A percentile compares a stretch with the other conserved stretches of the same genome.
Evolutionary conservation across 2,888 invertebrate species (phyloP).

Genomic region (Xylota sylvarum): DNA sequence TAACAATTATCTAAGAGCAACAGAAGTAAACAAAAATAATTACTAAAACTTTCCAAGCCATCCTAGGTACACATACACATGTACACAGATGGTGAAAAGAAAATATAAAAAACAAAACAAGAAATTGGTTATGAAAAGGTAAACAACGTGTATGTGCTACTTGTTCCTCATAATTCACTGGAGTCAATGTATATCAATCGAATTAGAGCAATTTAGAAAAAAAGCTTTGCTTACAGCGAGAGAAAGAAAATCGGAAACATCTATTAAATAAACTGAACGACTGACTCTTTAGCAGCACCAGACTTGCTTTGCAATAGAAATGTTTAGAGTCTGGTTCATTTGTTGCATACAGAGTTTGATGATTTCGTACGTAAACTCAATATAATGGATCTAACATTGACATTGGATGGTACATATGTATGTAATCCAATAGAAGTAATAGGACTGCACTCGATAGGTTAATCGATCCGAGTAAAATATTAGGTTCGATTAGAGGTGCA

Average conservation of each 20-base stretch:
- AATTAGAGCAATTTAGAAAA: neutral
- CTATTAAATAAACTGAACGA: neutral
- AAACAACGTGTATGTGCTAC: neutral
- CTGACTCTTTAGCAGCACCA: too few species aligned
- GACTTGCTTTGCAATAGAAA: too few species aligned
- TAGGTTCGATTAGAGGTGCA: too few species aligned
- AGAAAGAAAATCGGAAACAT: neutral
- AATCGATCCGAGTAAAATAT: too few species aligned
- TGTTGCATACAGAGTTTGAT: too few species aligned
- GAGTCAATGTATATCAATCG: neutral
- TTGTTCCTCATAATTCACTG: neutral
- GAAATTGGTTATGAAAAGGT: neutral
- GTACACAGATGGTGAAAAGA: neutral
- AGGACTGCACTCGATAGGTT: too few species aligned
- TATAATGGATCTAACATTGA: too few species aligned
- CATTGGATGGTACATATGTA: too few species aligned
- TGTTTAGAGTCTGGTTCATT: too few species aligned
- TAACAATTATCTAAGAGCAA: constrained; percentile 1
- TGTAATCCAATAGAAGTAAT: too few species aligned
- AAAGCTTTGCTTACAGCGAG: neutral
- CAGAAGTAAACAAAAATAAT: neutral
- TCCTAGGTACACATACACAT: neutral
- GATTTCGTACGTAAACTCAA: too few species aligned
- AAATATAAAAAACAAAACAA: neutral
- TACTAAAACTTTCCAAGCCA: neutral